A percentile compares a stretch with the other conserved stretches of the same genome.
phyloP scores from a whole-genome alignment of 2,888 invertebrate genomes.

The Leptopterna dolabrata region DNA sequence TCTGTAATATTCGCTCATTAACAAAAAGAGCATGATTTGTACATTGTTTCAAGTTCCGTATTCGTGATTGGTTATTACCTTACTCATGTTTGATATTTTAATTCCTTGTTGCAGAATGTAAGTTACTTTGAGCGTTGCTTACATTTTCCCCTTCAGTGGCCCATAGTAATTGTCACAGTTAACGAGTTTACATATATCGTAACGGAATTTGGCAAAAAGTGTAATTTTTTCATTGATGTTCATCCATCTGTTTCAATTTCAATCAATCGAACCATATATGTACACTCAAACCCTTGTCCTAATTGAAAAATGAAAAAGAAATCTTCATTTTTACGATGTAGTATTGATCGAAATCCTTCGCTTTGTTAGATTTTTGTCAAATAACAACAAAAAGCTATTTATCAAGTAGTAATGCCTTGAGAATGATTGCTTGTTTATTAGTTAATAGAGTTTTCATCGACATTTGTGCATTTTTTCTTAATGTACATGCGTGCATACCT shows the following conservation, averaged over 20 bases:
- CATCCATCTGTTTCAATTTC: background rate
- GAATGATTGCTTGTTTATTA: constrained; percentile 57
- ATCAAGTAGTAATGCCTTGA: constrained; percentile 60
- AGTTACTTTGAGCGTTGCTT: constrained; percentile 48
- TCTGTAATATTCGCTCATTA: constrained; percentile 60
- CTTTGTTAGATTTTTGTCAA: constrained; percentile 52
- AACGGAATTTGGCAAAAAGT: background rate
- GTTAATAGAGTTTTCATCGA: constrained; percentile 54
- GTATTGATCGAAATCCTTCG: constrained; percentile 46
- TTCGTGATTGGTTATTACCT: constrained; percentile 53
- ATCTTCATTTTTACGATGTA: constrained; percentile 40
- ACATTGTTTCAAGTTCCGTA: constrained; percentile 57
- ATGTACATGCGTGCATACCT: constrained; percentile 56
- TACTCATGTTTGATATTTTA: constrained; percentile 49
- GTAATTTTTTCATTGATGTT: too few relatives aligned
- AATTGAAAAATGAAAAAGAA: background rate
- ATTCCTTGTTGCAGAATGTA: constrained; percentile 47
- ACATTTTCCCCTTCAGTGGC: constrained; percentile 26
- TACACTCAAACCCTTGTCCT: constrained; percentile 44
- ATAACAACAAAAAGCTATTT: constrained; percentile 51
- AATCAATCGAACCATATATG: constrained; percentile 18
- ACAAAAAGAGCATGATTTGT: constrained; percentile 60
- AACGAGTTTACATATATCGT: constrained; percentile 45
- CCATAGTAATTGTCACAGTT: constrained; percentile 29
- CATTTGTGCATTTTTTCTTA: constrained; percentile 57